Evolutionary conservation across 1,140 invertebrate species (phyloP).

Genomic region (Zaprionus africanus): DNA sequence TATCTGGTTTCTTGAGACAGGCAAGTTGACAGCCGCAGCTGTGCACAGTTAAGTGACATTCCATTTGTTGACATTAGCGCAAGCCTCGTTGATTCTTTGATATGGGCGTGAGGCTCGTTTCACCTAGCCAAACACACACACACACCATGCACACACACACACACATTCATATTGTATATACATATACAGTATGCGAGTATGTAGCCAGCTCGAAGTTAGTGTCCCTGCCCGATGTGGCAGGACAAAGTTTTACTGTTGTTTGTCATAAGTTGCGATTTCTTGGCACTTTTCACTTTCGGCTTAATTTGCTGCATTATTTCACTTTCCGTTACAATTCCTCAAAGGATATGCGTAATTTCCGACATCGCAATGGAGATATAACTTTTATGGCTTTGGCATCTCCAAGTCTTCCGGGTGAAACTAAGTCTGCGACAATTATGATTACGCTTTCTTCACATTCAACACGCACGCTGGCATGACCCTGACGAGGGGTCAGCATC

Average conservation of each 20-base stretch:
- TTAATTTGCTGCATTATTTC: slow-evolving; percentile 66
- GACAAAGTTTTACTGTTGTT: slow-evolving; percentile 47
- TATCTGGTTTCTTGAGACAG: slow-evolving; percentile 31
- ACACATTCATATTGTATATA: not conserved
- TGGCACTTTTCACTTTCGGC: slow-evolving; percentile 44
- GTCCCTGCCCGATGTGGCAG: not conserved
- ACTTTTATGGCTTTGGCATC: slow-evolving; percentile 28
- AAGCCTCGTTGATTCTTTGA: slow-evolving; percentile 58
- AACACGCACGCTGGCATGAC: not conserved
- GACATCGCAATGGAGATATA: slow-evolving; percentile 35
- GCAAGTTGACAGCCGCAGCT: slow-evolving; percentile 39
- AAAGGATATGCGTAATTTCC: slow-evolving; percentile 77
- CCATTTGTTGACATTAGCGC: slow-evolving; percentile 70
- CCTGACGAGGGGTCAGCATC: not conserved
- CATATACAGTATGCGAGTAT: not conserved
- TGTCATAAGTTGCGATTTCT: slow-evolving; percentile 43
- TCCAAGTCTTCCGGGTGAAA: not conserved
- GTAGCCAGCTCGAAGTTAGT: slow-evolving; percentile 1
- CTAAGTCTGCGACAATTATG: slow-evolving; percentile 21
- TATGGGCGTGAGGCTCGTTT: slow-evolving; percentile 42
- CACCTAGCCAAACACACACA: not conserved
- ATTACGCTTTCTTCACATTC: slow-evolving; percentile 1
- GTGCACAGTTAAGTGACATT: slow-evolving; percentile 61
- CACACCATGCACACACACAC: not conserved
- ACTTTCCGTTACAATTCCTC: slow-evolving; percentile 65